These are phyloP conservation scores for Scortum barcoo DNA, from an alignment of 2,113 vertebrate genomes.

Conservation along the genomic window DNA sequence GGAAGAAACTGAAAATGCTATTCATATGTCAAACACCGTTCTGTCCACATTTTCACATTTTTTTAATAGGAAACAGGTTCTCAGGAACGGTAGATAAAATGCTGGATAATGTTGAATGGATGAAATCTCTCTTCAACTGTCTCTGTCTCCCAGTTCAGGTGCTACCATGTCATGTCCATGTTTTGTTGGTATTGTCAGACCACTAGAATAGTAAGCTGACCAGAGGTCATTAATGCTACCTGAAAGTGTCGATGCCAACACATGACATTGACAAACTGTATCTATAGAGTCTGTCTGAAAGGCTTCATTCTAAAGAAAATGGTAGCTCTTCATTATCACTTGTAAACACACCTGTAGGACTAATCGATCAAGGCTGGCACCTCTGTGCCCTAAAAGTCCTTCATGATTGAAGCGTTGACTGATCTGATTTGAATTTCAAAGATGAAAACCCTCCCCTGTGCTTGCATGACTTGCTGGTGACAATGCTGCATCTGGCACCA, in stretches of 20 bases:
- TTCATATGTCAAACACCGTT: neutral
- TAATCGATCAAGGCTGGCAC: neutral
- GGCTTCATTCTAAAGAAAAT: neutral
- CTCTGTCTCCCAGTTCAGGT: neutral
- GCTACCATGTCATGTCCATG: neutral
- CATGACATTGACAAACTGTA: neutral
- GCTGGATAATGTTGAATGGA: neutral
- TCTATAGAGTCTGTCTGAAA: neutral
- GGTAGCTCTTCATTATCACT: neutral
- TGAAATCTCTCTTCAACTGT: neutral
- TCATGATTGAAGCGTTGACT: neutral
- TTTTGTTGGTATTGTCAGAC: neutral
- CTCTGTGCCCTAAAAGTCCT: neutral
- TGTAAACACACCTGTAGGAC: neutral
- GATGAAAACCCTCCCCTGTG: neutral
- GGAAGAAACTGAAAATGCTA: neutral
- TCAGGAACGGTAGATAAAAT: neutral
- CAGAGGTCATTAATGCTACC: neutral
- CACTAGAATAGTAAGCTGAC: neutral
- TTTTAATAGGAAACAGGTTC: neutral
- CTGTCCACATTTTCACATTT: neutral
- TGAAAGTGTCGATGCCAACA: neutral
- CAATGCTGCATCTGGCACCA: neutral
- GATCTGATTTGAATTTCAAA: neutral
- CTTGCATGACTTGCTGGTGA: neutral